Base-by-base conservation (phyloP, 2,113 vertebrate species). In the Muntiacus reevesi region DNA sequence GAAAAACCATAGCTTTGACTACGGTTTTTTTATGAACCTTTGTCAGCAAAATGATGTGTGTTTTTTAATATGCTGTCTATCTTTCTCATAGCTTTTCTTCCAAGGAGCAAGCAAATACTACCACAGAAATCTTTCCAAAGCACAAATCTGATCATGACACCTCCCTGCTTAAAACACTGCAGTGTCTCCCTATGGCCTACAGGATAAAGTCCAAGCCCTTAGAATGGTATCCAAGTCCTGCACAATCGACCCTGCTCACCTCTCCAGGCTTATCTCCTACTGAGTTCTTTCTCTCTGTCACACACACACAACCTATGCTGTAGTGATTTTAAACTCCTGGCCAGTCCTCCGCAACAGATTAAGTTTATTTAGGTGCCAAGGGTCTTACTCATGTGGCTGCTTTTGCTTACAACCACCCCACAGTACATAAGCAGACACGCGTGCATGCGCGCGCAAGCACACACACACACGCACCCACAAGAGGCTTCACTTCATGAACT, bases 401-500 rank as follows among this genome's bases (percentile, higher is more conserved):
- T 64, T 74, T 87, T 23, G 36, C 55, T 25, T 55, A 21, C 12
- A 47, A 2, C 14, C 43, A 8, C 10, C 15, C 33, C 9, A 9
- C n/a, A n/a, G 2, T n/a, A 54, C 59, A 47, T 15, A 64, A 52
- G 8, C 43, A 36, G 19, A 40, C 67, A 25, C 0, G 0, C 1
- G 3, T 3, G 30, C 16, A 64, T 1, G 3, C 15, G 9, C 4
- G 0, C 1, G 0, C 5, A 1, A 0, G 0, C 57, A 1, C 9
- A 19, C 15, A 11, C 64, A 54, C 55, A n/a, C 64, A 19, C 85
- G 3, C 27, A 11, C 45, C 3, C n/a, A 9, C 50, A 55, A 10
- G 15, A 28, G 5, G 4, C 92, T 85, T 78, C 14, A 57, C 47
- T 45, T 60, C 2, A 16, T 12, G 64, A 36, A 12, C 36, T 67